phyloP scores from a whole-genome alignment of 1,140 invertebrate species.

The Popillia japonica region DNA sequence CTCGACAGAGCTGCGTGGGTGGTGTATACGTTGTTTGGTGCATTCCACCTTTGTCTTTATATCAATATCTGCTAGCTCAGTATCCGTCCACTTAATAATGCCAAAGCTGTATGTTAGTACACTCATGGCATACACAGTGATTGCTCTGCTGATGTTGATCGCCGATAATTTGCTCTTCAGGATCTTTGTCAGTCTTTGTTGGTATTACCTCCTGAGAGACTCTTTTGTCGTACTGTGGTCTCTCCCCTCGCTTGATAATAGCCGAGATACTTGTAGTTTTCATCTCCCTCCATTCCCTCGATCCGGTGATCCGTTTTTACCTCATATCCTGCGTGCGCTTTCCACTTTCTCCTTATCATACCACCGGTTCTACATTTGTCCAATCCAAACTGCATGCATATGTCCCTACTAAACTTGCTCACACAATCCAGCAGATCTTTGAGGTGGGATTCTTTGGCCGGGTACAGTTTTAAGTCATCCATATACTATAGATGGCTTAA shows the following conservation, averaged over 20 bases:
- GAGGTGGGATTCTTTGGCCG: constrained; percentile 33
- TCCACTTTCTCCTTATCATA: constrained; percentile 38
- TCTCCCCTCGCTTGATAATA: too few species aligned
- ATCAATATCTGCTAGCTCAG: background rate
- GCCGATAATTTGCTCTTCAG: too few species aligned
- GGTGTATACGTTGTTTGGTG: background rate
- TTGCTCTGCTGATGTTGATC: background rate
- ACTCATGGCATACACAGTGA: too few species aligned
- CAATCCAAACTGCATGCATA: constrained; percentile 42
- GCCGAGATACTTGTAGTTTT: too few species aligned
- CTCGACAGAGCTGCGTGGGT: too few species aligned
- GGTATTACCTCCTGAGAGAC: too few species aligned
- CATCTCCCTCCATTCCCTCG: background rate
- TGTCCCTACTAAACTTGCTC: constrained; percentile 37
- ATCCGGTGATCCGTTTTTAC: background rate
- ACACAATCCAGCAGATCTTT: constrained; percentile 3
- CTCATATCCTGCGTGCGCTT: background rate
- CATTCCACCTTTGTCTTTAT: background rate
- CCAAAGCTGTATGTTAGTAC: too few species aligned
- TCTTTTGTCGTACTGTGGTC: too few species aligned
- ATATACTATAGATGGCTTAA: constrained; percentile 40
- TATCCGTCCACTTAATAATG: background rate
- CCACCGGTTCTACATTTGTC: constrained; percentile 40
- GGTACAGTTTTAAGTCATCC: constrained; percentile 44
- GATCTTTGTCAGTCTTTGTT: too few species aligned